phyloP scores from a whole-genome alignment of 2,888 invertebrate genomes.

The Odontocolon sp. region DNA sequence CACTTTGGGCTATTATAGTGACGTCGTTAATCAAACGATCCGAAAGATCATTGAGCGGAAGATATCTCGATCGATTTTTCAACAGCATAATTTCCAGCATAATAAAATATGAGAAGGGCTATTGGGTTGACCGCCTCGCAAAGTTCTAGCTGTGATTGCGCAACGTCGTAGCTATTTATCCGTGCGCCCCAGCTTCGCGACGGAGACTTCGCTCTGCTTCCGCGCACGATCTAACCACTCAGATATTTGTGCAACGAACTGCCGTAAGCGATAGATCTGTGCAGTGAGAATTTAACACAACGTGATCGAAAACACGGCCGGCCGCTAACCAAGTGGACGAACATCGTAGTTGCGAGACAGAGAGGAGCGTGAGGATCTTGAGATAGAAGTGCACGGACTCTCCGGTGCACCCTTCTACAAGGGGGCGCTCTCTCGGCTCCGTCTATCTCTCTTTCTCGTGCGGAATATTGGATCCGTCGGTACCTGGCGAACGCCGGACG shows the following conservation, averaged over 20 bases:
- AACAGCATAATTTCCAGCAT: slow-evolving; percentile 10
- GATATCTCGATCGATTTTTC: slow-evolving; percentile 12
- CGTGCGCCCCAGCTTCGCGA: slow-evolving; percentile 3
- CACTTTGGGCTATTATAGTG: no score
- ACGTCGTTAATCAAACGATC: neutral
- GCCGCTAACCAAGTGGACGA: slow-evolving; percentile 29
- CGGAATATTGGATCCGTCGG: slow-evolving; percentile 22
- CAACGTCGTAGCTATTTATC: slow-evolving; percentile 37
- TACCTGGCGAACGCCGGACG: slow-evolving; percentile 47
- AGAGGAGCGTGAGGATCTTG: slow-evolving; percentile 10
- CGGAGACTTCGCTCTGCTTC: slow-evolving; percentile 30
- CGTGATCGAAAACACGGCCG: slow-evolving; percentile 29
- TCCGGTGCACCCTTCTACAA: slow-evolving; percentile 49
- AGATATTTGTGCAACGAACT: no score
- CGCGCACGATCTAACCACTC: slow-evolving; percentile 25
- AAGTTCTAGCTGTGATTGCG: slow-evolving; percentile 33
- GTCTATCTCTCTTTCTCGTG: slow-evolving; percentile 13
- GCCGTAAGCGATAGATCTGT: no score
- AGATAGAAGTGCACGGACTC: slow-evolving; percentile 72
- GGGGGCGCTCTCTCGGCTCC: slow-evolving; percentile 23
- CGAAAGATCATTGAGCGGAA: neutral
- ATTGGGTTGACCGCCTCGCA: no score
- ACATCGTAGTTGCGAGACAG: slow-evolving; percentile 7
- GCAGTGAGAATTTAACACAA: slow-evolving; percentile 23
- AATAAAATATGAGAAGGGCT: slow-evolving; percentile 15